Evolutionary conservation across 1,140 invertebrate genomes (phyloP), one percentile per base, ranked within the genome.

Genomic region (Danaus plexippus): DNA sequence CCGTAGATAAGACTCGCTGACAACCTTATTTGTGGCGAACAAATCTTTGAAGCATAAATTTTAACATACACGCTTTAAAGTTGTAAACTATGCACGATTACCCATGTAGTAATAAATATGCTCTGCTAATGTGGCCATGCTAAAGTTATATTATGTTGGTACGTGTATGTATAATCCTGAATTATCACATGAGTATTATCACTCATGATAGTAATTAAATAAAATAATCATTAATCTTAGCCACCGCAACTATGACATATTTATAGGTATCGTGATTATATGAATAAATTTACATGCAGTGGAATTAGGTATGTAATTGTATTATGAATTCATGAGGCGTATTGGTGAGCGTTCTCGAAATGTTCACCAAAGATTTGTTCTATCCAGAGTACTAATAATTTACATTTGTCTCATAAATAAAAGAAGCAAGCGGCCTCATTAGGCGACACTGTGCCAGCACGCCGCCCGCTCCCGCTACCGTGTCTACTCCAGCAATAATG

Each of bases 21-120:
- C 84, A 87, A 85, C 70, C 77, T 87, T 87, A 87, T 87, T 87
- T 87, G 84, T 87, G 84, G 84, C 76, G 70, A 81, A 86, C 83
- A 86, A 87, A 87, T 87, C 81, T 87, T 77, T 78, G 64, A 73
- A 66, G 71, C 84, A 87, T 87, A 87, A 87, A 87, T 87, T 85
- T 80, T 63, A 84, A 48, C 68, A 58, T 84, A 82, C 81, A 83
- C 74, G 77, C 67, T 78, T 76, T 75, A 78, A 78, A 78, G 76
- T 83, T 83, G 79, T 86, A 77, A 82, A 82, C 61, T 76, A 76
- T 73, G 74, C 74, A 74, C 73, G 70, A 73, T 70, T 75, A 76
- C 65, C 66, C 61, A 66, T 63, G 63, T 54, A 64, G 57, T 63
- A 60, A 67, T 74, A 71, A 76, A 77, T 72, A 73, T 54, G 43